Conservation (phyloP, 2,888 invertebrate genomes). For the Scaptomyza reducta region DNA sequence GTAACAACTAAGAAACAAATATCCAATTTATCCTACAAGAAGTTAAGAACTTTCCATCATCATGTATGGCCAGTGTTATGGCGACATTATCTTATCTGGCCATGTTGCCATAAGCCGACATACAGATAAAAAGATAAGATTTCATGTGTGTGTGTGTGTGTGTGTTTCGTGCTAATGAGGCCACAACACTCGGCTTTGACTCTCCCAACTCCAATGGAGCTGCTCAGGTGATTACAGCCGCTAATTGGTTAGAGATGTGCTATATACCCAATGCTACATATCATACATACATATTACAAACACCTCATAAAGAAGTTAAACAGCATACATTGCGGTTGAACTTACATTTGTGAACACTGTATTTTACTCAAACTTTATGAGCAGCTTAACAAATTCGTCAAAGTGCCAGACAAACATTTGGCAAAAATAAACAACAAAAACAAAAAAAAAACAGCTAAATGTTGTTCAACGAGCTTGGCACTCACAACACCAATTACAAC, state of each 20-base stretch:
- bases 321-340: constrained; percentile 41
- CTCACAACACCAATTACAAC: constrained; percentile 35
- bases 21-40: not conserved
- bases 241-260: constrained; percentile 48
- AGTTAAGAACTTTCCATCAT: constrained; percentile 42
- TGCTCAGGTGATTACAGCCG: constrained; percentile 24
- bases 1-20: not conserved
- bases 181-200: constrained; percentile 49
- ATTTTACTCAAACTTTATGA: constrained; percentile 47
- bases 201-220: constrained; percentile 10
- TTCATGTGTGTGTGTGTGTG: constrained; percentile 14
- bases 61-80: constrained; percentile 25
- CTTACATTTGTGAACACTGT: constrained; percentile 54
- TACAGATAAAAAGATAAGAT: constrained; percentile 57
- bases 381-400: constrained; percentile 53
- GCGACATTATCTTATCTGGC: constrained; percentile 65
- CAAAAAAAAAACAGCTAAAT: constrained; percentile 48
- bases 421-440: constrained; percentile 12
- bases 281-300: constrained; percentile 14
- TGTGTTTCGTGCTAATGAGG: constrained; percentile 60
- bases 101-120: constrained; percentile 63
- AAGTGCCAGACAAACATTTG: constrained; percentile 73
- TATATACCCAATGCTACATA: constrained; percentile 19
- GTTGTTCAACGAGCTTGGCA: constrained; percentile 56
- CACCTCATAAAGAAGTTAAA: constrained; percentile 35